These are phyloP conservation scores for Linepithema humile DNA, from an alignment of 1,140 invertebrate species.

Conservation along the genomic window DNA sequence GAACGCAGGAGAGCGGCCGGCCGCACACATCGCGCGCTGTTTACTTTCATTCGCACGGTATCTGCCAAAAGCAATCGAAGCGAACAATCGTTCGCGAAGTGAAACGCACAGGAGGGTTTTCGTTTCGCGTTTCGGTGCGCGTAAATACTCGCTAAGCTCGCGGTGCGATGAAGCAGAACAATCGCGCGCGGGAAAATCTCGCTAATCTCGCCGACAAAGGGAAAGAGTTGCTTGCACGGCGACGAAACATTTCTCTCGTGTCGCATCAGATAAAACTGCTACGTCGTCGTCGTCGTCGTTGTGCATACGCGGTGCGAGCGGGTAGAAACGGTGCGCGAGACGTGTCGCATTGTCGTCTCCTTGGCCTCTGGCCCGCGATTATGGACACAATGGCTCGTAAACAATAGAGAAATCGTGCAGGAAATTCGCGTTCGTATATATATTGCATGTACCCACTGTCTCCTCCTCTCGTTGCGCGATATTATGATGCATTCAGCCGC, in stretches of 20 bases:
- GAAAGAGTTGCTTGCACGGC: constrained; percentile 29
- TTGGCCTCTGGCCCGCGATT: constrained; percentile 44
- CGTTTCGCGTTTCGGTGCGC: neutral
- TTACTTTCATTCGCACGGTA: neutral
- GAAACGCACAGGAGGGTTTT: neutral
- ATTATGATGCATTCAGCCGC: neutral
- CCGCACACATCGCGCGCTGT: neutral
- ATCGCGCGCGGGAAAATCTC: constrained; percentile 6
- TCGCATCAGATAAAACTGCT: constrained; percentile 36
- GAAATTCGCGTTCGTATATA: neutral
- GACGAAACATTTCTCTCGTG: constrained; percentile 49
- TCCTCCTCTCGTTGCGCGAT: neutral
- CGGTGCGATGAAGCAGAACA: constrained; percentile 15
- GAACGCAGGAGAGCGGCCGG: neutral
- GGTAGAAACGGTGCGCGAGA: constrained; percentile 26
- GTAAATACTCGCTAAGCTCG: neutral
- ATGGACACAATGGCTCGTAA: constrained; percentile 60
- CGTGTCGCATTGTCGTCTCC: constrained; percentile 7
- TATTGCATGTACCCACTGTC: neutral
- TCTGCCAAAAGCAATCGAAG: constrained; percentile 4
- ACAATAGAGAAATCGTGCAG: constrained; percentile 59
- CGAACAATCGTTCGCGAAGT: neutral
- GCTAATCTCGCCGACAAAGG: constrained; percentile 49
- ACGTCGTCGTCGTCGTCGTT: neutral
- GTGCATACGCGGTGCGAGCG: neutral